phyloP scores from a whole-genome alignment of 37 sponge, comb jelly and placozoan genomes.

The Spongilla lacustris region DNA sequence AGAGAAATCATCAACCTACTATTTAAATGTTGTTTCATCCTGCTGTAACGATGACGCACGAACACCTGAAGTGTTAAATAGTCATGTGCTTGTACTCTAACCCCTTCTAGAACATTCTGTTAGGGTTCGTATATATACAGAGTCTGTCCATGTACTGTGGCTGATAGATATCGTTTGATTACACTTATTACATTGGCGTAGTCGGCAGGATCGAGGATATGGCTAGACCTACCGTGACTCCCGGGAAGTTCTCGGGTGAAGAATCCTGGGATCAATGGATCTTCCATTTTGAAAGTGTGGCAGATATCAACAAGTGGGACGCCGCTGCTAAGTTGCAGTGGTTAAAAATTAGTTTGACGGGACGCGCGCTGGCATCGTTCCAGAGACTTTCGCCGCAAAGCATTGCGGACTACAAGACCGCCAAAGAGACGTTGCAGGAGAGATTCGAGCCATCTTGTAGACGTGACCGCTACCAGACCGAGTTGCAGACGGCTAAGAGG shows the following conservation, averaged over 20 bases:
- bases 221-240: background rate
- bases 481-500: constrained; percentile 8
- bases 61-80: background rate
- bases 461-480: constrained; percentile 7
- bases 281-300: background rate
- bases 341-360: background rate
- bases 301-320: background rate
- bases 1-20: too few relatives aligned
- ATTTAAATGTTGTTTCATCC: too few relatives aligned
- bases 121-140: background rate
- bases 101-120: background rate
- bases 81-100: constrained; percentile 9
- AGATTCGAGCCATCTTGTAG: constrained; percentile 17
- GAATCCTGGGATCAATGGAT: background rate
- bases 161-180: background rate
- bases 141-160: constrained; percentile 14
- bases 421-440: background rate
- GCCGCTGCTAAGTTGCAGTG: background rate
- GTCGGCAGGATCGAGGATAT: background rate
- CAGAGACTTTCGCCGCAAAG: background rate
- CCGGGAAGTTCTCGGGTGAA: background rate
- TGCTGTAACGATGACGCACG: background rate
- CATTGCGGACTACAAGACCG: background rate
- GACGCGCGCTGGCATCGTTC: constrained; percentile 5
- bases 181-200: constrained; percentile 2